Base-by-base conservation (phyloP, 2,888 invertebrate species). In the Phortica okadai region DNA sequence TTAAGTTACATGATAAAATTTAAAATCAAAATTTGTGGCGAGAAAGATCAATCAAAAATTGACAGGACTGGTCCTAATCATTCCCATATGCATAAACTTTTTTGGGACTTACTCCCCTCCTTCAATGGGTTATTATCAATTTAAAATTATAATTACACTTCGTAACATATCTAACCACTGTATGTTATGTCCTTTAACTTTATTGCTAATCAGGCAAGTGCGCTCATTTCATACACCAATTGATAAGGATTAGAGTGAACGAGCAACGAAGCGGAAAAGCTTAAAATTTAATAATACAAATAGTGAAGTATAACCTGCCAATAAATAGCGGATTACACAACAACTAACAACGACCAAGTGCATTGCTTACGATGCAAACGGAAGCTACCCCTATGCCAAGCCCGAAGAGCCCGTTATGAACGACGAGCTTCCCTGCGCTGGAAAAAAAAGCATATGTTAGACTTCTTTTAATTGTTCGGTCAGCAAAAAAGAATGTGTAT, bases 381-480 rank as follows among this genome's bases (percentile, higher is more conserved):
- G 10, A 62, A 62, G 25, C 62, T 16, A 62, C 62, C 62, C 62
- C 25, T 62, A 62, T 16, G 25, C 10, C 50, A 0, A 50, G 8
- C 14, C 33, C 21, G 21, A 21, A 64, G 14, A n/a, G 64, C 33
- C 16, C 1, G 16, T 50, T 69, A 6, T 62, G 6, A 69, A 69
- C 44, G 5, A 67, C 66, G 8, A 67, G 14, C 45, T 14, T 50
- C 42, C 42, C 64, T 33, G 73, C 67, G 58, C 79, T 84, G 79
- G 88, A 88, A 85, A 80, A 80, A 77, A 73, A 66, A 76, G 81
- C 90, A 90, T 86, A 88, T 90, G 90, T 79, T 79, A 79, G 83
- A 88, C 84, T 90, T 90, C 89, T 78, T 82, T 85, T 88, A 88
- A 90, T 89, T 90, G 89, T 84, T 81, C 79, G 78, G 80, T 6